Base-by-base conservation (phyloP, 1,140 invertebrate genomes). In the Argopecten irradians region DNA sequence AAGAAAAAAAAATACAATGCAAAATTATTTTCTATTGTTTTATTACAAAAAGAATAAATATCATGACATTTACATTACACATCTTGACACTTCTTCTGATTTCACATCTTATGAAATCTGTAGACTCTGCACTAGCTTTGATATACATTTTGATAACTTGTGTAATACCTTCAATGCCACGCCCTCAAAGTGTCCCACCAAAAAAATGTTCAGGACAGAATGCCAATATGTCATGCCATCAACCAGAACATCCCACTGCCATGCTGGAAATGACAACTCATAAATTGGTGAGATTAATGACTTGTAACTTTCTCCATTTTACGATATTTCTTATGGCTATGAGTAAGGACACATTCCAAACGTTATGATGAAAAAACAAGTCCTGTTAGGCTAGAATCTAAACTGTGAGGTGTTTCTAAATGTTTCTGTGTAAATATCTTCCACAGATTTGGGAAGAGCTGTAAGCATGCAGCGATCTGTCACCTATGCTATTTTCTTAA, bases 401-500 rank as follows among this genome's bases (percentile, higher is more conserved):
- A 46, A 19, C 19, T 46, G 19, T 46, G 19, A 16, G 14, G 55
- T 71, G n/a, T 28, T 71, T 71, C 19, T 71, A n/a, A 71, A 71
- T 22, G 55, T 71, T 71, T n/a, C 55, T 5, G 16, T 16, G 5
- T 71, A 28, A 71, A 28, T n/a, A 22, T 71, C 22, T 71, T 71
- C 55, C 22, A n/a, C 55, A 71, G 55, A 71, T 22, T 28, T 3
- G n/a, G n/a, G 13, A 16, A 8, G 43, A 19, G 43, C 1, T n/a
- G 16, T 5, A 28, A 71, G n/a, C n/a, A 2, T 71, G 11, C 22
- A n/a, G n/a, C 7, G n/a, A 71, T 71, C 55, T 71, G 55, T 71
- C 55, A 71, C 55, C 55, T n/a, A 28, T 71, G n/a, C 55, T 71
- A 71, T 71, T 71, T 71, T 71, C 55, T 71, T 71, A 71, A 71